phyloP scores from a whole-genome alignment of 2,797 vertebrate genomes.

The Microtus californicus region DNA sequence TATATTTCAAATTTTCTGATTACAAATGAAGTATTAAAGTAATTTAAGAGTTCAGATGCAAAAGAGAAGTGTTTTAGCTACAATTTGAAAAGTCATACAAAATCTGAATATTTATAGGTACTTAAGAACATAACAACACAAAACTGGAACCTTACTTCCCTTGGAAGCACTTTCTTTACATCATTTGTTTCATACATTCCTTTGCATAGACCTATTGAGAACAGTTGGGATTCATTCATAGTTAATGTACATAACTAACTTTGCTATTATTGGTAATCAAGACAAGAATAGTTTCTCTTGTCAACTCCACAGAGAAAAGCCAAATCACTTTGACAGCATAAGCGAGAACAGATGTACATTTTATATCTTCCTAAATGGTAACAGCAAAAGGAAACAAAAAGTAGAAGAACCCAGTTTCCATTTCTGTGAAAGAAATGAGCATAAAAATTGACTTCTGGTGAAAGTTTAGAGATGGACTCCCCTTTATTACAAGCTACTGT shows the following conservation, averaged over 20 bases:
- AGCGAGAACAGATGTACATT: conserved; percentile 77
- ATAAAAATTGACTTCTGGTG: neutral
- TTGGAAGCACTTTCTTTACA: conserved; percentile 59
- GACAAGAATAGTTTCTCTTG: conserved; percentile 75
- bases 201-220: conserved; percentile 74
- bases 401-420: conserved; percentile 35
- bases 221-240: conserved; percentile 74
- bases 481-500: neutral
- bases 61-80: neutral
- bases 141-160: conserved; percentile 30
- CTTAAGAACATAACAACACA: conserved; percentile 52
- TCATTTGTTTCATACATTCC: conserved; percentile 66
- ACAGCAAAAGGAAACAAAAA: conserved; percentile 71
- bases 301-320: conserved; percentile 74
- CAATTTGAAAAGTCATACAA: conserved; percentile 21
- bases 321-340: conserved; percentile 73
- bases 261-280: conserved; percentile 78
- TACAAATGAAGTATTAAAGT: conserved; percentile 24
- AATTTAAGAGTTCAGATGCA: conserved; percentile 51
- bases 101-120: conserved; percentile 63
- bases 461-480: neutral
- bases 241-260: conserved; percentile 75
- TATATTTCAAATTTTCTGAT: conserved; percentile 49
- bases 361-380: conserved; percentile 68
- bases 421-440: conserved; percentile 62